Evolutionary conservation across 2,113 vertebrate genomes (phyloP).

Genomic region (Macrotis lagotis): DNA sequence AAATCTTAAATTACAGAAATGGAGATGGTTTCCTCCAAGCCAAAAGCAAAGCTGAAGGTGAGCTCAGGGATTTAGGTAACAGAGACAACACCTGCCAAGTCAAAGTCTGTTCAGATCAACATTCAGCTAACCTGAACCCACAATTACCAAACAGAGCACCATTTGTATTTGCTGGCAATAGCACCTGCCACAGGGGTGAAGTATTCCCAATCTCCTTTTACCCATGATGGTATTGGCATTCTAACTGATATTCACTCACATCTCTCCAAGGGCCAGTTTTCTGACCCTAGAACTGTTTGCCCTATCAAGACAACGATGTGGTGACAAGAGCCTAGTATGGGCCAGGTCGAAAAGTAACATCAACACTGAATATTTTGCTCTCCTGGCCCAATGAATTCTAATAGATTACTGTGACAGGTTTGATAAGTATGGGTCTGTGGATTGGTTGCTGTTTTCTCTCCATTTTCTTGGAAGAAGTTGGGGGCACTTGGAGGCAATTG

Average conservation of each 20-base stretch:
- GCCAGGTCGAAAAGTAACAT: accelerated
- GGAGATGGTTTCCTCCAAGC: slow-evolving; percentile 10
- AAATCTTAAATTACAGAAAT: slow-evolving; percentile 40
- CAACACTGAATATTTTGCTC: accelerated
- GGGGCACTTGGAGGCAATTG: slow-evolving; percentile 42
- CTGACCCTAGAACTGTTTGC: accelerated
- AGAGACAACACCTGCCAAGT: slow-evolving; percentile 61
- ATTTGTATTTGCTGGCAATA: slow-evolving; percentile 46
- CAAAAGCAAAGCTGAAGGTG: slow-evolving; percentile 2
- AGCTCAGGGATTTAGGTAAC: slow-evolving; percentile 4
- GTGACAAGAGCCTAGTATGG: accelerated
- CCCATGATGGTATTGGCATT: accelerated
- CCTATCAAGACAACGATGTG: accelerated
- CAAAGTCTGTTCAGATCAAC: slow-evolving; percentile 50
- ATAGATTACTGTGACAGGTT: accelerated
- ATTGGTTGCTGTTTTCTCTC: not conserved
- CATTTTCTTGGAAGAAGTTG: slow-evolving; percentile 52
- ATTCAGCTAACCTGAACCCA: slow-evolving; percentile 56
- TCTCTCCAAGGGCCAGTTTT: accelerated
- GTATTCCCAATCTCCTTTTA: not conserved
- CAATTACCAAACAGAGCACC: slow-evolving; percentile 47
- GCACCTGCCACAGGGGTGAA: slow-evolving; percentile 30
- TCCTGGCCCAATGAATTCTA: accelerated
- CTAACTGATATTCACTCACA: not conserved
- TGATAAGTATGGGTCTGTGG: not conserved